Conservation (phyloP, 2,113 vertebrate genomes). For the Syngnathus scovelli region DNA sequence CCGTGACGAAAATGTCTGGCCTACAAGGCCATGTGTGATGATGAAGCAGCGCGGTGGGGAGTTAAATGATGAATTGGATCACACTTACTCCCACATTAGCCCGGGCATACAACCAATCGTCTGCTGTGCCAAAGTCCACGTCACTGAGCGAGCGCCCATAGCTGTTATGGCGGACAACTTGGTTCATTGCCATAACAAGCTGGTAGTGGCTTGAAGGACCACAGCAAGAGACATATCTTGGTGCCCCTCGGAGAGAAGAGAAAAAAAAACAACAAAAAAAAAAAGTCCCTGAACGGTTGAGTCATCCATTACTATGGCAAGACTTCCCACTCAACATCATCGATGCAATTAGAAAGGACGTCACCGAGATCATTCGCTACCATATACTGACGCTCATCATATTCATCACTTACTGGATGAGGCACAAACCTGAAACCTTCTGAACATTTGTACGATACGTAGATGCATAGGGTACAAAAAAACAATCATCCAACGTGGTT, state of each 20-base stretch:
- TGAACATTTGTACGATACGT: too few species aligned
- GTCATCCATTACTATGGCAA: constrained; percentile 39
- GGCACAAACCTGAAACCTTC: background rate
- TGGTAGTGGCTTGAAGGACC: constrained; percentile 15
- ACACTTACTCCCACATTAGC: constrained; percentile 48
- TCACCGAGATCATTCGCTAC: constrained; percentile 19
- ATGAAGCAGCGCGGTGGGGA: constrained; percentile 51
- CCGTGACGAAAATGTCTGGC: constrained; percentile 50
- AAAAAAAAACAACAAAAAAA: constrained; percentile 4
- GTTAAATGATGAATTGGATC: constrained; percentile 45
- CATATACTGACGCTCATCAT: constrained; percentile 8
- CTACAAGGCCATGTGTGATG: constrained; percentile 33
- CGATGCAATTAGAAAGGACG: constrained; percentile 9
- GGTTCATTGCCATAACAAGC: constrained; percentile 27
- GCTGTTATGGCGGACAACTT: constrained; percentile 22
- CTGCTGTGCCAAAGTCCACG: constrained; percentile 25
- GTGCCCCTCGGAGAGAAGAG: constrained; percentile 16
- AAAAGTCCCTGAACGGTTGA: constrained; percentile 20
- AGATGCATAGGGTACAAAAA: too few species aligned
- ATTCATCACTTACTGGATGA: constrained; percentile 4
- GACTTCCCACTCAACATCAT: constrained; percentile 29
- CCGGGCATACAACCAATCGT: constrained; percentile 22
- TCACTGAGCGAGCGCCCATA: constrained; percentile 10
- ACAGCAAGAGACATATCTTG: constrained; percentile 15
- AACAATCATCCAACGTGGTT: too few species aligned